Evolutionary conservation across 35 echinoderm and acorn worm genomes (phyloP).

Genomic region (Patiria miniata): DNA sequence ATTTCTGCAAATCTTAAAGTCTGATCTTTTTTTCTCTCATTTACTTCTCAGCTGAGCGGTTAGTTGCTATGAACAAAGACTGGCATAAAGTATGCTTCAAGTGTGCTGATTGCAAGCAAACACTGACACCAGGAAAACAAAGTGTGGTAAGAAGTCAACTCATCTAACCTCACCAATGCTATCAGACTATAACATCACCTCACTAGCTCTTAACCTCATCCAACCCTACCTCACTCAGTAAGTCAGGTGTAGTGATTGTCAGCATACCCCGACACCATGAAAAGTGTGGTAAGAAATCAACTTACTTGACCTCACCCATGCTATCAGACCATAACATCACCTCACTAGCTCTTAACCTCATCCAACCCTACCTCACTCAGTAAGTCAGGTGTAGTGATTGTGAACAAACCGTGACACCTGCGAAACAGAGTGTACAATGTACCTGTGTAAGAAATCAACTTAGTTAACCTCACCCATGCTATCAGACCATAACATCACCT

Average conservation of each 20-base stretch:
- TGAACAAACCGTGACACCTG: conserved; percentile 25
- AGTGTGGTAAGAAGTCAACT: conserved; percentile 38
- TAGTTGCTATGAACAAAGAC: conserved; percentile 28
- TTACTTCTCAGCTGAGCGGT: conserved; percentile 36
- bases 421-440: conserved; percentile 9
- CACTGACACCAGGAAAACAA: conserved; percentile 42
- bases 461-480: not conserved
- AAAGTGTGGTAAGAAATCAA: conserved; percentile 35
- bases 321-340: not conserved
- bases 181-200: not conserved
- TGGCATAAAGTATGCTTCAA: conserved; percentile 44
- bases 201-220: not conserved
- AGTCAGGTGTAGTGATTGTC: not conserved
- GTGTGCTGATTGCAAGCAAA: conserved; percentile 33
- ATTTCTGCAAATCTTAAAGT: not conserved
- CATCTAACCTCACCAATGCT: not conserved
- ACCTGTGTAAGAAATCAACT: conserved; percentile 10
- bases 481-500: not conserved
- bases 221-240: not conserved
- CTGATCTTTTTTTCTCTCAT: not conserved
- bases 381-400: not conserved
- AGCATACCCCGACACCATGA: conserved; percentile 33
- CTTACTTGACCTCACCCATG: not conserved
- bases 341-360: not conserved
- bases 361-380: not conserved